phyloP scores from a whole-genome alignment of 2,888 invertebrate genomes.

The Tromatobia lineatoria region DNA sequence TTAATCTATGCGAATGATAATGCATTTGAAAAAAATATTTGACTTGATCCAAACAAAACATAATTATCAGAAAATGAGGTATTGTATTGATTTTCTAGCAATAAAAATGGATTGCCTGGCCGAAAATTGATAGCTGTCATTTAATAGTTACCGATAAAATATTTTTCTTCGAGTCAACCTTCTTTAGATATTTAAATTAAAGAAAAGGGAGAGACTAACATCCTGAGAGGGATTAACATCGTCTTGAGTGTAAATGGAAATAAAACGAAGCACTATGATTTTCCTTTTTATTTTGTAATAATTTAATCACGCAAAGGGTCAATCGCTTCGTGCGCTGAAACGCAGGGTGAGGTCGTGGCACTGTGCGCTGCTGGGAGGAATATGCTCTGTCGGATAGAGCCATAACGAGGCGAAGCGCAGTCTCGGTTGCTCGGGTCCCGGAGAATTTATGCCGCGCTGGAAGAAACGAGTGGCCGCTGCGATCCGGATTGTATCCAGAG shows the following conservation, averaged over 20 bases:
- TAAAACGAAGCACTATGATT: background rate
- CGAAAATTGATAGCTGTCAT: too few relatives aligned
- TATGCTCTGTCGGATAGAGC: constrained; percentile 60
- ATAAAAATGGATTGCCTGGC: too few relatives aligned
- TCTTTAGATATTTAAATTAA: too few relatives aligned
- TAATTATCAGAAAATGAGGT: too few relatives aligned
- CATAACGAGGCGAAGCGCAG: constrained; percentile 64
- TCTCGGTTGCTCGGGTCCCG: constrained; percentile 40
- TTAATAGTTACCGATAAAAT: too few relatives aligned
- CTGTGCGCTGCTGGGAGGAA: constrained; percentile 26
- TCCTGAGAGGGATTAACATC: too few relatives aligned
- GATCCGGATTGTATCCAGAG: constrained; percentile 14
- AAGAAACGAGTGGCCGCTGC: background rate
- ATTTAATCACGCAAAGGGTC: constrained; percentile 15
- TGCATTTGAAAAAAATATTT: too few relatives aligned
- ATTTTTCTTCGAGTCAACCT: too few relatives aligned
- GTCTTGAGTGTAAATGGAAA: background rate
- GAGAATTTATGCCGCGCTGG: constrained; percentile 58
- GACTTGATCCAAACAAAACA: too few relatives aligned
- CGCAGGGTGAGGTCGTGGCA: constrained; percentile 21
- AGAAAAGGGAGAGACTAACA: too few relatives aligned
- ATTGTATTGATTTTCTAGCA: too few relatives aligned
- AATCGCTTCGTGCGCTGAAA: background rate
- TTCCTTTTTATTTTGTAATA: background rate
- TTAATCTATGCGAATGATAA: too few relatives aligned